These are phyloP conservation scores for cattle (Bos taurus) DNA, from an alignment of 2,113 vertebrate genomes.

Conservation along the genomic window DNA sequence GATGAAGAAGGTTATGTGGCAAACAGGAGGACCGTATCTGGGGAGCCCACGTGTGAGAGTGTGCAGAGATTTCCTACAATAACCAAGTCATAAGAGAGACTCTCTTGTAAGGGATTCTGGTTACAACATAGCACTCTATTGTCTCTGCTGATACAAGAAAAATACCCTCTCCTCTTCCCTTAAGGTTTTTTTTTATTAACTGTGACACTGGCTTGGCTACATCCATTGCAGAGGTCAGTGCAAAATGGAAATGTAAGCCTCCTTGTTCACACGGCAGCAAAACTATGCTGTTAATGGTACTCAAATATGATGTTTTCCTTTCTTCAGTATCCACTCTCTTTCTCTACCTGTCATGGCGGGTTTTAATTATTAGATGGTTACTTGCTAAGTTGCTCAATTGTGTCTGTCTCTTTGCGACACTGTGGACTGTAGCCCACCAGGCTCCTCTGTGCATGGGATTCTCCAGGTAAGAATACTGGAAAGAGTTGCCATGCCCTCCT, in stretches of 20 bases:
- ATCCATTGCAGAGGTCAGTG: neutral
- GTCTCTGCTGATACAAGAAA: neutral
- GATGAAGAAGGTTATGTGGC: neutral
- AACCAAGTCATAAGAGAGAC: neutral
- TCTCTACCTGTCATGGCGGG: neutral
- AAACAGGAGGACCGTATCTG: neutral
- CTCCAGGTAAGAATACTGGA: neutral
- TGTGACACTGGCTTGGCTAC: neutral
- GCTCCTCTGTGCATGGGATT: neutral
- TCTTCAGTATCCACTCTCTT: neutral
- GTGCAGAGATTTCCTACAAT: neutral
- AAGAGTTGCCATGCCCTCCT: neutral
- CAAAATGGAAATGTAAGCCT: neutral
- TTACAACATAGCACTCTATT: neutral
- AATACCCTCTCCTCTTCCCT: neutral
- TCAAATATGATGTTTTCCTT: neutral
- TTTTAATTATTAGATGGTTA: neutral
- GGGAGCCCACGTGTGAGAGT: neutral
- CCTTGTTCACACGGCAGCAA: neutral
- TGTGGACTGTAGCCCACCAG: neutral
- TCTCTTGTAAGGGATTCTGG: neutral
- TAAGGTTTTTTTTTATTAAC: neutral
- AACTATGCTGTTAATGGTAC: neutral
- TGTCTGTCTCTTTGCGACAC: neutral
- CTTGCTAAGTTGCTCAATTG: neutral